Base-by-base conservation (phyloP, 2,888 invertebrate genomes). In the Microctonus hyperodae region DNA sequence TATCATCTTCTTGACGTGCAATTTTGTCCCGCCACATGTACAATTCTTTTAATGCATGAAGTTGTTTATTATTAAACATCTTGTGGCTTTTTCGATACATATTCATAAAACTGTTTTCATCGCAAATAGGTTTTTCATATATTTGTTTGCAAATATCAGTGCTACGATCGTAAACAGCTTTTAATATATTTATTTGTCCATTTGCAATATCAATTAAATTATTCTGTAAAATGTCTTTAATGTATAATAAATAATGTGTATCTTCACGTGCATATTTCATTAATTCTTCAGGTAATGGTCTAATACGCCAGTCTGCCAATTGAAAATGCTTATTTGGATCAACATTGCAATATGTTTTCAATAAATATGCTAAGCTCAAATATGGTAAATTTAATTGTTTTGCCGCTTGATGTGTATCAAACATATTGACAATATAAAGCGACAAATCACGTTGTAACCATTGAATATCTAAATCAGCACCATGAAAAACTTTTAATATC, bases 361-460 rank as follows among this genome's bases (percentile, higher is more conserved):
- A 86, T 40, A 99, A 86, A 81, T 90, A 90, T 0, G 94, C 91
- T 59, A 95, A 85, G 3, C 96, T 95, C 1, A 92, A 86, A 16
- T 90, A 88, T 0, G 90, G 86, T 69, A 92, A 86, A 25, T 89
- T 88, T 0, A 98, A 86, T 2, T 89, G 86, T 72, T 91, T 89
- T 0, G 95, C 91, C 0, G 97, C 98, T 80, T 93, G 91, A 79
- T 95, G 90, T 0, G 98, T 99, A 83, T 99, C 99, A 82, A 99
- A 98, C 90, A 99, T 89, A 74, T 98, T 97, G 0, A 99, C 97
- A 2, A 99, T 85, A 81, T 99, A 99, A 1, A 99, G 81, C 0
- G 96, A 94, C 65, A 98, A 90, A 87, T 99, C 99, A 16, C 96
- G 87, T 83, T 99, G 99, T 33, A 99, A 85, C 98, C 99, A 99